phyloP scores from a whole-genome alignment of 2,113 vertebrate species.

The Apistogramma diplotaenia region DNA sequence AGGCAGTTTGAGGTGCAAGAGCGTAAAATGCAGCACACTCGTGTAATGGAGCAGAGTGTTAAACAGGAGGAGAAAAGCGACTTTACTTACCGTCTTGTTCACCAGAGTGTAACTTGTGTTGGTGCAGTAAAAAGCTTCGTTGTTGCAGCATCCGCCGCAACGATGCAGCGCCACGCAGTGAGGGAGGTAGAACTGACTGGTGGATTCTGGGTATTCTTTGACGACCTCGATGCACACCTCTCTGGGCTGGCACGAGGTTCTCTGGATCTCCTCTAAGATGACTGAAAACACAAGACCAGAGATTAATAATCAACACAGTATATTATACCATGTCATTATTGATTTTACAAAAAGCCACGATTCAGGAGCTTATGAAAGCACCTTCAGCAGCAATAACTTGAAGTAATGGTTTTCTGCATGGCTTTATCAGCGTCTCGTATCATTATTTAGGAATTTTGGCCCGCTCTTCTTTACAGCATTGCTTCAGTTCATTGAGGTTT shows the following conservation, averaged over 20 bases:
- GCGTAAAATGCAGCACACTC: neutral
- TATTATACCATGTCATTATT: no score
- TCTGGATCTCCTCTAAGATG: constrained; percentile 73
- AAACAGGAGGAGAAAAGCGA: neutral
- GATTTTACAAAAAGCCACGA: no score
- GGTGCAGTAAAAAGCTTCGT: constrained; percentile 70
- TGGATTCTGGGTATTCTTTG: constrained; percentile 75
- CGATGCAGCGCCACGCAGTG: constrained; percentile 75
- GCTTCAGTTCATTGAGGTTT: neutral
- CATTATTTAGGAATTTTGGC: neutral
- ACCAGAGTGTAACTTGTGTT: constrained; percentile 70
- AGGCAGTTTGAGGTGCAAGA: neutral
- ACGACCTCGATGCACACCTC: constrained; percentile 76
- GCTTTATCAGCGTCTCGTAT: neutral
- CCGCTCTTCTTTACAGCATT: neutral
- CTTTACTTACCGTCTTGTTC: constrained; percentile 74
- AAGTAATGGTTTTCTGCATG: neutral
- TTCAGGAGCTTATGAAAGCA: neutral
- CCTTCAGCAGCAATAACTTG: neutral
- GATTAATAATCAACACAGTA: neutral
- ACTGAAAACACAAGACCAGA: constrained; percentile 49
- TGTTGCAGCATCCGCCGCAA: constrained; percentile 75
- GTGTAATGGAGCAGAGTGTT: neutral
- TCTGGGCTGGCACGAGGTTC: constrained; percentile 69
- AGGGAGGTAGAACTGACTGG: constrained; percentile 71